Evolutionary conservation across 2,797 vertebrate species (phyloP).

Genomic region (Gorsachius magnificus): DNA sequence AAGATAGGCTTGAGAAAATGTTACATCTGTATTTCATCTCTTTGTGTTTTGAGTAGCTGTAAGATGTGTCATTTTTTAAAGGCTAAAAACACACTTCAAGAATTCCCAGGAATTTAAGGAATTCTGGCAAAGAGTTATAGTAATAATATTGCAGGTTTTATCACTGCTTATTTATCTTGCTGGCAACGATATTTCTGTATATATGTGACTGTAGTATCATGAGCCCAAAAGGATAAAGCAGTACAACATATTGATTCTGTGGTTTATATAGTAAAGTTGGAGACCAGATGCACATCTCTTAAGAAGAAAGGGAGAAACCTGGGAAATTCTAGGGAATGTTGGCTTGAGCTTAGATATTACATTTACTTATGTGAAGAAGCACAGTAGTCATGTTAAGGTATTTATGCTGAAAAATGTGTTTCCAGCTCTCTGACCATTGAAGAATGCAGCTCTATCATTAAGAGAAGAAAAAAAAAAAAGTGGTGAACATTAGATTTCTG

Average conservation of each 20-base stretch:
- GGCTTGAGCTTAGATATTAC: not conserved
- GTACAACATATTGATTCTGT: not conserved
- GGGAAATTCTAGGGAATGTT: not conserved
- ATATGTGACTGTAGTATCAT: not conserved
- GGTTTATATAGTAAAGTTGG: not conserved
- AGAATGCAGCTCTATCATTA: slow-evolving; percentile 47
- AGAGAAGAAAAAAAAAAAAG: not conserved
- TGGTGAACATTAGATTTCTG: slow-evolving; percentile 52
- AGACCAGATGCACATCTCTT: not conserved
- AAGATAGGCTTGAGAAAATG: not conserved
- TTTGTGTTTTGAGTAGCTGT: not conserved
- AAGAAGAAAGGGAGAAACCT: not conserved
- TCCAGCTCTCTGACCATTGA: not conserved
- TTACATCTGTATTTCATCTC: not conserved
- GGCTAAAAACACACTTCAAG: not conserved
- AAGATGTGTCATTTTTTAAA: not conserved
- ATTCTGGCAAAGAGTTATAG: not conserved
- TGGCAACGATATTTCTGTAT: not conserved
- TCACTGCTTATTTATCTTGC: not conserved
- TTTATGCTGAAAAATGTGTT: slow-evolving; percentile 36
- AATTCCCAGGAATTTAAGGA: not conserved
- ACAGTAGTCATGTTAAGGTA: not conserved
- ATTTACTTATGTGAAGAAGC: not conserved
- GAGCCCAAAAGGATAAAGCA: not conserved
- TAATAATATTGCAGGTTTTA: not conserved